Base-by-base conservation (phyloP, 2,113 vertebrate species). In the Strix aluco region DNA sequence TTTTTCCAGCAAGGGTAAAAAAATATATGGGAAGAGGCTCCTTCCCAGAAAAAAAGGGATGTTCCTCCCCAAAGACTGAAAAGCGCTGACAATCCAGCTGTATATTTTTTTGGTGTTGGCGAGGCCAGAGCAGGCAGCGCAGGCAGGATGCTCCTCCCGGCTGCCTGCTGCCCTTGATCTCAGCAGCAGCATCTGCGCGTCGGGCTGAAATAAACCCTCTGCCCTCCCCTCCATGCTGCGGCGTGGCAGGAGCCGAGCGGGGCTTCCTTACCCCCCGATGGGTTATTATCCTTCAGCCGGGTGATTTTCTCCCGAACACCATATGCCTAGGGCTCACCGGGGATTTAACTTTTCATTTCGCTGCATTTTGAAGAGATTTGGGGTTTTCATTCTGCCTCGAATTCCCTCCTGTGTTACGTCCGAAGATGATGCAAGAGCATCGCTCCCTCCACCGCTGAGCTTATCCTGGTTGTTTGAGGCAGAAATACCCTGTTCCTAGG, bases 301-400 rank as follows among this genome's bases (percentile, higher is more conserved):
- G n/a, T 74, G 59, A 54, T 88, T 90, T 85, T 75, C 92, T 94
- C 90, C 95, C 58, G 83, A 80, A 44, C 92, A 34, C 96, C 95
- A 96, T 95, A 95, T 97, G 97, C 91, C 96, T 23, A 46, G 15
- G 88, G 63, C 88, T 87, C 93, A 0, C 82, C 4, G 1, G 92
- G 95, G 92, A 96, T 87, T 89, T 81, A 36, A 88, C 82, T 93
- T 93, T 36, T 92, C 94, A 88, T 95, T 96, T 96, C 38, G 38
- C 55, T 42, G 88, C 52, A 1, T 91, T 73, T 66, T 4, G 65
- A 75, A 22, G 71, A 29, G 81, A 89, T 87, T 36, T 22, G 47
- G 27, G 47, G 12, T 1, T 86, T 27, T 18, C 29, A 46, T 63
- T 86, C 57, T 4, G 3, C 21, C 81, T 5, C 7, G 3, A 21